A percentile compares a stretch with the other conserved stretches of the same genome.
Evolutionary conservation across 2,888 invertebrate genomes (phyloP).

Genomic region (Leptinotarsa juncta): DNA sequence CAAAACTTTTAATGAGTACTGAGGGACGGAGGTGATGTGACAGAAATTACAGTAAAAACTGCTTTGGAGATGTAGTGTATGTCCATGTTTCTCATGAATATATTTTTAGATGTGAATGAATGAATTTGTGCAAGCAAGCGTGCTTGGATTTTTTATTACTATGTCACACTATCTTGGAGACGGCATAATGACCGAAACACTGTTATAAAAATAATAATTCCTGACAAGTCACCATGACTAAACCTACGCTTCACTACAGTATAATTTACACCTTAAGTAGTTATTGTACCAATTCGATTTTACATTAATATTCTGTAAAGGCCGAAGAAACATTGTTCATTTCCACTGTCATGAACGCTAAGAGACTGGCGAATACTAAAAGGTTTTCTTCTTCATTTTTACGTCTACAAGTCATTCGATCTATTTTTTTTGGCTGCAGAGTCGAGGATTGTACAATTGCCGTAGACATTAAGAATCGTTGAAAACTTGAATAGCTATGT

Average conservation of each 20-base stretch:
- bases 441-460: background rate
- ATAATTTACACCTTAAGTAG: slow-evolving; percentile 39
- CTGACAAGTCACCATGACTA: slow-evolving; percentile 27
- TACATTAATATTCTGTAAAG: slow-evolving; percentile 39
- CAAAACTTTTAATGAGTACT: no score
- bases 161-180: slow-evolving; percentile 27
- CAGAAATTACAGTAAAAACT: no score
- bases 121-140: slow-evolving; percentile 8
- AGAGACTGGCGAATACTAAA: slow-evolving; percentile 28
- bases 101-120: background rate
- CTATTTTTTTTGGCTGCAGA: background rate
- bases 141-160: background rate
- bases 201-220: slow-evolving; percentile 40
- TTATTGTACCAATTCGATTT: slow-evolving; percentile 29
- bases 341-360: slow-evolving; percentile 5
- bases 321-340: slow-evolving; percentile 36
- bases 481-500: background rate
- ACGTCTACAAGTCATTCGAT: slow-evolving; percentile 10
- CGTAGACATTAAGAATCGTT: background rate
- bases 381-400: slow-evolving; percentile 31
- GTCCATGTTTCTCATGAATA: background rate
- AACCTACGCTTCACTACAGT: slow-evolving; percentile 24
- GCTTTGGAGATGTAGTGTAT: no score
- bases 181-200: slow-evolving; percentile 26
- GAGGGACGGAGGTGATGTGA: no score